A percentile compares a stretch with the other conserved stretches of the same genome.
Conservation (phyloP, 2,888 invertebrate genomes). For the Athrips mouffetella region DNA sequence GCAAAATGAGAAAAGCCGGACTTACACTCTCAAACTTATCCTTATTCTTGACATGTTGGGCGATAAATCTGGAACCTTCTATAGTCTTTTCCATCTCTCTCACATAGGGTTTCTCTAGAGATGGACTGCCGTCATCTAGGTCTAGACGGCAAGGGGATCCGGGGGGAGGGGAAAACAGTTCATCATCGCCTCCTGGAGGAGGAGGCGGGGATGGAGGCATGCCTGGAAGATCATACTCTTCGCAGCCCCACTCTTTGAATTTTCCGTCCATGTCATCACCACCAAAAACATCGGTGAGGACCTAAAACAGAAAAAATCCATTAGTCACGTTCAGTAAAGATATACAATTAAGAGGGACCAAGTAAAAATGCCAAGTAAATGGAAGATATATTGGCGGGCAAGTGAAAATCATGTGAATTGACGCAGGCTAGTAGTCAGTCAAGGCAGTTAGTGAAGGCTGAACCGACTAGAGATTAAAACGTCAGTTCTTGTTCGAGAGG, state of each 20-base stretch:
- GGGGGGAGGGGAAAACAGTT: slow-evolving; percentile 89
- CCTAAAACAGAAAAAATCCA: too few species aligned
- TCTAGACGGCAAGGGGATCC: slow-evolving; percentile 79
- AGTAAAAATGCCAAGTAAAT: too few species aligned
- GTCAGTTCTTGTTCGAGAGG: slow-evolving; percentile 47
- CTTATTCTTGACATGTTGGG: slow-evolving; percentile 96
- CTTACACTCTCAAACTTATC: slow-evolving; percentile 96
- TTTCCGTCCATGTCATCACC: slow-evolving; percentile 75
- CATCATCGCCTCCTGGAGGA: slow-evolving; percentile 89
- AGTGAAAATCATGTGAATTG: too few species aligned
- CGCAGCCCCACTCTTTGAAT: slow-evolving; percentile 76
- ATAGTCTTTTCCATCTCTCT: slow-evolving; percentile 95
- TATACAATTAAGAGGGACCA: too few species aligned
- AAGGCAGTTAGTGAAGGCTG: slow-evolving; percentile 15
- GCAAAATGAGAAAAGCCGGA: slow-evolving; percentile 36
- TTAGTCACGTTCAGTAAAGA: too few species aligned
- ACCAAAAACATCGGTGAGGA: slow-evolving; percentile 88
- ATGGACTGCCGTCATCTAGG: slow-evolving; percentile 83
- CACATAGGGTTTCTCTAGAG: slow-evolving; percentile 88
- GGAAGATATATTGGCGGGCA: too few species aligned
- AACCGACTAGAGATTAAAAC: slow-evolving; percentile 49
- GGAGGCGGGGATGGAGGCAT: slow-evolving; percentile 86
- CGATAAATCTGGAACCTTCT: slow-evolving; percentile 95
- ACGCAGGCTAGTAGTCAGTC: slow-evolving; percentile 1
- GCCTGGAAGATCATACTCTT: slow-evolving; percentile 86